Base-by-base conservation (phyloP, 2,888 invertebrate species). In the Spilarctia lutea region DNA sequence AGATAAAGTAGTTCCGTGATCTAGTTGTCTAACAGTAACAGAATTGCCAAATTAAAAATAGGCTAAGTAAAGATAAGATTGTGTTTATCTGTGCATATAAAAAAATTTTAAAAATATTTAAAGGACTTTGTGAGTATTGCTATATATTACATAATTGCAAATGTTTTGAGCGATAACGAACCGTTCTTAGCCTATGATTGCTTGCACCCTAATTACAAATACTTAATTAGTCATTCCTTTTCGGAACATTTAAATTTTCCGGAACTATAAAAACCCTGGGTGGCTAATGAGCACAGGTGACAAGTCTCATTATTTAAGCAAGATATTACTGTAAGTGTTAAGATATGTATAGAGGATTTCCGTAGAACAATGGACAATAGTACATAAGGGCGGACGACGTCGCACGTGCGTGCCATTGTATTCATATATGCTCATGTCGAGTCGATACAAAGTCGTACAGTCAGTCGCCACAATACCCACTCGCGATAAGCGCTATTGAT, bases 341-440 rank as follows among this genome's bases (percentile, higher is more conserved):
- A 93, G 91, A 89, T 91, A 86, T 92, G 91, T 92, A 89, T 84
- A 86, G 85, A 92, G 91, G 91, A 93, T 93, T 93, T 93, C 92
- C 91, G 89, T 93, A 91, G 93, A 93, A 94, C 94, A 95, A 94
- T 94, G 90, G 93, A 95, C 94, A 94, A 94, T 94, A 91, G 93
- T 75, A 16, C 30, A 30, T 63, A 80, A 87, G 82, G 86, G 79
- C 83, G 83, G 83, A 85, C 85, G 82, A 76, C 86, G 83, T 83
- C 90, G 93, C 95, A 94, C 95, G 94, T 95, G 95, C 92, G 91
- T 89, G 86, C 86, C 89, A 93, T 94, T 94, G 94, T 94, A 90
- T 92, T 90, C 92, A 89, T 91, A 91, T 87, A 30, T 27, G 63
- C 60, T 30, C 85, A 90, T 90, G 88, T 81, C 82, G 85, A 89